A percentile compares a stretch with the other conserved stretches of the same genome.
Evolutionary conservation across 64 coral and sea anemone species (phyloP).

Genomic region (Platygyra sinensis): DNA sequence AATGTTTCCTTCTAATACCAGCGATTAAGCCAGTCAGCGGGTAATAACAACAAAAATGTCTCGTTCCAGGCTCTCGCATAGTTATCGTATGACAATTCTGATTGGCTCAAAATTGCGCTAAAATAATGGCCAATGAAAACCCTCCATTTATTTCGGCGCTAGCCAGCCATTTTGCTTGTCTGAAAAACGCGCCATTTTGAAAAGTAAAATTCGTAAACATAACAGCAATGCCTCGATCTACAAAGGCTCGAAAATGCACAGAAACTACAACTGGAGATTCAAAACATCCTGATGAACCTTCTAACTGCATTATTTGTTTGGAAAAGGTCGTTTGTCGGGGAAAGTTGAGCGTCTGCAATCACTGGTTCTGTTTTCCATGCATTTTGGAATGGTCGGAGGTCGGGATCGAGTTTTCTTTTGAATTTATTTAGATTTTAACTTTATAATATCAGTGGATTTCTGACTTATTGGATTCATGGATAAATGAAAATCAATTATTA

Average conservation of each 20-base stretch:
- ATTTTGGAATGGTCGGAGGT: constrained; percentile 99
- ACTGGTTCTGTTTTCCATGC: constrained; percentile 98
- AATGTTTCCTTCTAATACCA: constrained; percentile 85
- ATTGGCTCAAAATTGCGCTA: constrained; percentile 54
- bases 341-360: constrained; percentile 91
- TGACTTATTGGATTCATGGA: constrained; percentile 3
- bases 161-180: constrained; percentile 84
- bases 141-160: constrained; percentile 6
- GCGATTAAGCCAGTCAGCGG: constrained; percentile 89
- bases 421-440: constrained; percentile 2
- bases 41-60: constrained; percentile 97
- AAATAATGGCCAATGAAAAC: constrained; percentile 66
- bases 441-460: neutral
- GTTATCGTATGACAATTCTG: neutral
- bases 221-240: constrained; percentile 22
- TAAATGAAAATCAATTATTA: constrained; percentile 28
- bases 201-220: constrained; percentile 31
- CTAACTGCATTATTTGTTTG: constrained; percentile 92
- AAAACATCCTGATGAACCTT: constrained; percentile 28
- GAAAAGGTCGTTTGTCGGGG: constrained; percentile 91
- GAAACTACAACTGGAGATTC: constrained; percentile 21
- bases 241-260: neutral
- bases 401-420: neutral
- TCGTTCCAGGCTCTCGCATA: constrained; percentile 73
- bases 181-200: constrained; percentile 67